These are phyloP conservation scores for Trichomycterus rosablanca DNA, from an alignment of 2,113 vertebrate genomes.

Conservation along the genomic window DNA sequence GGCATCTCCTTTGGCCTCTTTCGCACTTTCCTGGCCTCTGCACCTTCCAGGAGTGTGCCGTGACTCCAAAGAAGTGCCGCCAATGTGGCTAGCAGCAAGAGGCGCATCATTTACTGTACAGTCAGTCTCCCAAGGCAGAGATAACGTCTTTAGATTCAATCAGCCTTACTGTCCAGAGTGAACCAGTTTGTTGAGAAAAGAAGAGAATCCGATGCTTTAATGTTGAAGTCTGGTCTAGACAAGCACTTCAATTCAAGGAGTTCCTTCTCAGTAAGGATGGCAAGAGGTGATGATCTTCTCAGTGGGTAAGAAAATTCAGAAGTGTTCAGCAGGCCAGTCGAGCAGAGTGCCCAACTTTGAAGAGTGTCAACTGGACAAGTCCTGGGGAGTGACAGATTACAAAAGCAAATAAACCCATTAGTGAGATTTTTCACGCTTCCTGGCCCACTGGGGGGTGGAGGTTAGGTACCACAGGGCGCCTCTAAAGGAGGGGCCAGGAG, in stretches of 20 bases:
- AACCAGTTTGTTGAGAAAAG: neutral
- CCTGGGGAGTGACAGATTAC: conserved; percentile 71
- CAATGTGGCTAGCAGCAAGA: conserved; percentile 70
- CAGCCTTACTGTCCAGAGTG: neutral
- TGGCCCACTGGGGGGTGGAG: conserved; percentile 70
- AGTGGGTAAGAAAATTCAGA: conserved; percentile 54
- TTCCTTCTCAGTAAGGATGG: conserved; percentile 47
- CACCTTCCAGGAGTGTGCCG: conserved; percentile 62
- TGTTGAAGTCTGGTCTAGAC: conserved; percentile 10
- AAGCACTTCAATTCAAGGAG: conserved; percentile 19
- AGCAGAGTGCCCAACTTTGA: conserved; percentile 71
- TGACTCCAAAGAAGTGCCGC: conserved; percentile 77
- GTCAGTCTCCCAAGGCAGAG: conserved; percentile 30
- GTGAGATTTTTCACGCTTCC: conserved; percentile 75
- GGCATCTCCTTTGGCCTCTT: conserved; percentile 71
- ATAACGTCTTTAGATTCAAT: neutral
- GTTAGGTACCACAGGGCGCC: conserved; percentile 52
- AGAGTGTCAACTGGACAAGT: conserved; percentile 68
- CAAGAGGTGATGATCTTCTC: conserved; percentile 55
- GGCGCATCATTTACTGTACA: conserved; percentile 65
- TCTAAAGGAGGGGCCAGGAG: conserved; percentile 26
- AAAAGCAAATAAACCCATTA: conserved; percentile 78
- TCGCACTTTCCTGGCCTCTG: conserved; percentile 72
- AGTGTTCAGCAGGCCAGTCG: conserved; percentile 46
- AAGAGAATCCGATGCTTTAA: neutral